Percentiles rank a stretch among this genome's conserved stretches.
Conservation (phyloP, 2,113 vertebrate species). For the Pollachius pollachius region DNA sequence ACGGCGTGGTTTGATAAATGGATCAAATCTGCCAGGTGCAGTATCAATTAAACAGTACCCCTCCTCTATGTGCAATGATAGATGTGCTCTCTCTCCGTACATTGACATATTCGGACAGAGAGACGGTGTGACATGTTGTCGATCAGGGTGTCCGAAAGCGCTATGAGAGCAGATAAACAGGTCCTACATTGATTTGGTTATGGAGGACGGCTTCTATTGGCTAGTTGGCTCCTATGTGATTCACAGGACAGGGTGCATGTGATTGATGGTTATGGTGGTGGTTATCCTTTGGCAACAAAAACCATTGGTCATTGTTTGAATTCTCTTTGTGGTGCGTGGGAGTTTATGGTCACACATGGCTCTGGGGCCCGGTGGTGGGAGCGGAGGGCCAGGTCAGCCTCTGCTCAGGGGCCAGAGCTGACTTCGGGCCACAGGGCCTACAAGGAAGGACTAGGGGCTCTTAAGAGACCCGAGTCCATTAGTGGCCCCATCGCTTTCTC, state of each 20-base stretch:
- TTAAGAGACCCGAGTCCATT: slow-evolving; percentile 49
- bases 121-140: too few species aligned
- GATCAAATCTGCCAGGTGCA: slow-evolving; percentile 19
- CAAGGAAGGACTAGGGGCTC: slow-evolving; percentile 6
- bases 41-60: slow-evolving; percentile 30
- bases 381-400: slow-evolving; percentile 18
- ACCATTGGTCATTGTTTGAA: neutral
- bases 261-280: neutral
- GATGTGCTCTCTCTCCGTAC: slow-evolving; percentile 11
- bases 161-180: too few species aligned
- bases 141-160: too few species aligned
- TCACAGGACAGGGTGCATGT: too few species aligned
- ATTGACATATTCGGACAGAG: too few species aligned
- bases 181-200: too few species aligned
- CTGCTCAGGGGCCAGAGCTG: slow-evolving; percentile 21
- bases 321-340: neutral
- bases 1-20: slow-evolving; percentile 37
- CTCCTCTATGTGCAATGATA: slow-evolving; percentile 28
- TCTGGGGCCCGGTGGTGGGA: slow-evolving; percentile 8
- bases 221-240: too few species aligned
- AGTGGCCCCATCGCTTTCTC: slow-evolving; percentile 50
- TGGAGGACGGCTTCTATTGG: too few species aligned
- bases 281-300: neutral
- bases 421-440: slow-evolving; percentile 20
- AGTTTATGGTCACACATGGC: neutral